Evolutionary conservation across 2,113 vertebrate genomes (phyloP).

Genomic region (Hemiprocne comata): DNA sequence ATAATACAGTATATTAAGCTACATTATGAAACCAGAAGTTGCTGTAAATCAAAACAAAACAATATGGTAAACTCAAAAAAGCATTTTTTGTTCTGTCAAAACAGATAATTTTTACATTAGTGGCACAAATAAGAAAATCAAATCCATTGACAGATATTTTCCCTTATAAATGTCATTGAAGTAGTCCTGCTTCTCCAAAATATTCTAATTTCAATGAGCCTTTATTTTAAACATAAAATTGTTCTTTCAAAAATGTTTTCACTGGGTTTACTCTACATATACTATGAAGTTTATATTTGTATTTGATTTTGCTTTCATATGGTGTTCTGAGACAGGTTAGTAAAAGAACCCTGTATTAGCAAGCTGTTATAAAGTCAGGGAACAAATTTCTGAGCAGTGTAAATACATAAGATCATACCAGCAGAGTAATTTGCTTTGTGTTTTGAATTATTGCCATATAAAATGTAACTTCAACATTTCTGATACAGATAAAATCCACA

Average conservation of each 20-base stretch:
- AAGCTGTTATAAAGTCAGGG: background rate
- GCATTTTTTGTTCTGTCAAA: background rate
- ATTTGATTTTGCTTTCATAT: background rate
- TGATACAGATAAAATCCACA: background rate
- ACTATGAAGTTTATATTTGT: slow-evolving; percentile 2
- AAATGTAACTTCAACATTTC: background rate
- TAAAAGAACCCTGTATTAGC: background rate
- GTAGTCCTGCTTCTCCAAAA: background rate
- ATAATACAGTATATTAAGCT: background rate
- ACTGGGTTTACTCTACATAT: background rate
- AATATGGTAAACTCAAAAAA: background rate
- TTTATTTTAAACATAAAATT: slow-evolving; percentile 27
- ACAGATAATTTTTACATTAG: slow-evolving; percentile 27
- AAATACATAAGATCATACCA: background rate
- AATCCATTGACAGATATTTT: slow-evolving; percentile 26
- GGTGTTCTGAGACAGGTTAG: slow-evolving; percentile 5
- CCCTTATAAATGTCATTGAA: background rate
- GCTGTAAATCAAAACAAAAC: background rate
- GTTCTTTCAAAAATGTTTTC: background rate
- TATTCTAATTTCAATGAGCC: background rate
- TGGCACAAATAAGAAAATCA: slow-evolving; percentile 27
- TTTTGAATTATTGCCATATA: background rate
- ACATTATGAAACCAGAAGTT: background rate
- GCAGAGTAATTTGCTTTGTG: background rate
- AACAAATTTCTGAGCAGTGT: background rate